Percentiles rank a stretch among this genome's conserved stretches.
Conservation (phyloP, 2,797 vertebrate genomes). For the Lepilemur ruficaudatus region DNA sequence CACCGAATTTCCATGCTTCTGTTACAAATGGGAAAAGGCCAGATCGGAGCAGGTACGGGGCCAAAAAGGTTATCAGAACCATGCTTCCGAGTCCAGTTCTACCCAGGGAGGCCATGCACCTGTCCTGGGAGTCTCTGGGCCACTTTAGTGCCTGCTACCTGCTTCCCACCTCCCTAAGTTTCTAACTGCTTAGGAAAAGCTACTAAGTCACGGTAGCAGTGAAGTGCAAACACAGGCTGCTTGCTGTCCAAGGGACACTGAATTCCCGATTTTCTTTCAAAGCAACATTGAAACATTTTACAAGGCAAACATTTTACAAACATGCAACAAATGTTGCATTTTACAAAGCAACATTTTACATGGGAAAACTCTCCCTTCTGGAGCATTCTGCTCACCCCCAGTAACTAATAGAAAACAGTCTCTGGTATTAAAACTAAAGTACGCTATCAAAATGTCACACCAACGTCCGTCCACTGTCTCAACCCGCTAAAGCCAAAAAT, state of each 20-base stretch:
- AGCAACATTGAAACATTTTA: neutral
- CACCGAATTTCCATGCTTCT: conserved; percentile 71
- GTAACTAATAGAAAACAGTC: neutral
- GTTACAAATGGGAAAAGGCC: conserved; percentile 71
- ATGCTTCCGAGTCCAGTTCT: neutral
- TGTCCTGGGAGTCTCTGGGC: neutral
- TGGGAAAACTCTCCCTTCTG: neutral
- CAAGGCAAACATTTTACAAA: too few species aligned
- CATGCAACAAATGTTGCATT: too few species aligned
- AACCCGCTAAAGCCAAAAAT: neutral
- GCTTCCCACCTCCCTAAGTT: conserved; percentile 4
- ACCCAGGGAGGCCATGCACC: neutral
- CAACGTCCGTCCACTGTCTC: neutral
- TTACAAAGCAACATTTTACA: neutral
- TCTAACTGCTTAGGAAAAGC: conserved; percentile 25
- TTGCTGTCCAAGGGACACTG: conserved; percentile 62
- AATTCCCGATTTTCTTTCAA: conserved; percentile 66
- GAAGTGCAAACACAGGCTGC: conserved; percentile 46
- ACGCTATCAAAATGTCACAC: conserved; percentile 42
- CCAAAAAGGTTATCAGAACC: conserved; percentile 51
- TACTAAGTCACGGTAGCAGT: conserved; percentile 8
- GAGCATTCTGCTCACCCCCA: neutral
- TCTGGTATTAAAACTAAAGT: conserved; percentile 59
- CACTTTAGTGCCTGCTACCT: neutral
- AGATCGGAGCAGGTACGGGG: conserved; percentile 52